A percentile compares a stretch with the other conserved stretches of the same genome.
phyloP scores from a whole-genome alignment of 2,797 vertebrate species.

The Pogoniulus pusillus region DNA sequence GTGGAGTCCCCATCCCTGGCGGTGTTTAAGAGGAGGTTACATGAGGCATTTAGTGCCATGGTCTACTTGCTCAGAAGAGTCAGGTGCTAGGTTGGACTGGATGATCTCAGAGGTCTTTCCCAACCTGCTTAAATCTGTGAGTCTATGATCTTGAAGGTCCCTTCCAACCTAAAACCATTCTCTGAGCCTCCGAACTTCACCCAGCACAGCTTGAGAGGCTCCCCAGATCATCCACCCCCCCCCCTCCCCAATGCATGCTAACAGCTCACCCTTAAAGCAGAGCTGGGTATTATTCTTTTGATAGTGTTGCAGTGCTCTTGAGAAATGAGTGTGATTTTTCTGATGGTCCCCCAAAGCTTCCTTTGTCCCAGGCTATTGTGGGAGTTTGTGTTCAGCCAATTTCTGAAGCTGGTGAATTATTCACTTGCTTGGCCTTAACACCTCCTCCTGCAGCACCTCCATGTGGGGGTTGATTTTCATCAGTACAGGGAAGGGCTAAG shows the following conservation, averaged over 20 bases:
- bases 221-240: no score
- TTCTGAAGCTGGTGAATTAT: conserved; percentile 68
- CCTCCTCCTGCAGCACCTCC: conserved; percentile 46
- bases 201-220: not conserved
- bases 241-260: not conserved
- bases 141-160: no score
- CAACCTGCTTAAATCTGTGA: no score
- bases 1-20: no score
- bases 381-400: conserved; percentile 69
- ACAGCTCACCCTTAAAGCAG: not conserved
- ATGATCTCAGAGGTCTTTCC: no score
- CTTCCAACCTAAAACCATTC: no score
- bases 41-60: no score
- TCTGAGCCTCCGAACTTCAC: no score
- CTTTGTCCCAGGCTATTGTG: conserved; percentile 72
- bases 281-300: conserved; percentile 50
- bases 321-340: conserved; percentile 72
- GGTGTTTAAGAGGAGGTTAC: no score
- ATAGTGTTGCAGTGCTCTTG: conserved; percentile 34
- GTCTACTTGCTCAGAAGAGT: no score
- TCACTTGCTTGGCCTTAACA: conserved; percentile 65
- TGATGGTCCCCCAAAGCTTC: conserved; percentile 60
- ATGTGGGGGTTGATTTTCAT: conserved; percentile 43
- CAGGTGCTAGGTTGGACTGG: no score
- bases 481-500: conserved; percentile 15